Percentiles rank a stretch among this genome's conserved stretches.
Evolutionary conservation across 2,888 invertebrate species (phyloP).

Genomic region (Ypsolopha sequella): DNA sequence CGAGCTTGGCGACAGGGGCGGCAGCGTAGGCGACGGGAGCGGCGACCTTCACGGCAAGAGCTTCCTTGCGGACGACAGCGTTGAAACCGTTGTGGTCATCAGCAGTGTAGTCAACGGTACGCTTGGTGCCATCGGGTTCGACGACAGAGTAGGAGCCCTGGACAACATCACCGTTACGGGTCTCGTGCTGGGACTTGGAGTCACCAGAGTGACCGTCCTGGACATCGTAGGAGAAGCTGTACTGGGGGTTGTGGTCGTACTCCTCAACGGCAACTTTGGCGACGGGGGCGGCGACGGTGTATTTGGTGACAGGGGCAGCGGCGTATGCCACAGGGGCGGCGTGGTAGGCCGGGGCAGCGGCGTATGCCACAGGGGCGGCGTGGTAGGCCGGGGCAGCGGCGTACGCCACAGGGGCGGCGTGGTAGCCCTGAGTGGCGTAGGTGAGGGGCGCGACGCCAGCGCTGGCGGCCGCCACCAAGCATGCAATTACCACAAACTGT

Average conservation of each 20-base stretch:
- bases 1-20: too few species aligned
- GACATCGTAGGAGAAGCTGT: conserved; percentile 70
- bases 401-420: too few species aligned
- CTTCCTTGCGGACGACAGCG: conserved; percentile 19
- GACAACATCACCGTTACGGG: conserved; percentile 60
- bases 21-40: too few species aligned
- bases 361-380: too few species aligned
- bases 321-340: conserved; percentile 16
- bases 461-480: conserved; percentile 14
- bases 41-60: too few species aligned
- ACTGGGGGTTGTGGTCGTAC: conserved; percentile 58
- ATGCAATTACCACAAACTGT: conserved; percentile 15
- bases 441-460: conserved; percentile 12
- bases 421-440: conserved; percentile 28
- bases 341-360: conserved; percentile 6
- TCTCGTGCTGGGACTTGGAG: conserved; percentile 61
- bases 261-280: too few species aligned
- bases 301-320: conserved; percentile 10
- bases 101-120: conserved; percentile 69
- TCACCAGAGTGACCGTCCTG: conserved; percentile 70
- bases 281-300: conserved; percentile 16
- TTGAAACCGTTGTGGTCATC: conserved; percentile 57
- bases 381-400: conserved; percentile 20
- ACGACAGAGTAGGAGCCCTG: conserved; percentile 64
- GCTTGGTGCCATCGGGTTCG: conserved; percentile 68